Percentiles rank a stretch among this genome's conserved stretches.
Evolutionary conservation across 2,113 vertebrate species (phyloP).

Genomic region (Muntiacus reevesi): DNA sequence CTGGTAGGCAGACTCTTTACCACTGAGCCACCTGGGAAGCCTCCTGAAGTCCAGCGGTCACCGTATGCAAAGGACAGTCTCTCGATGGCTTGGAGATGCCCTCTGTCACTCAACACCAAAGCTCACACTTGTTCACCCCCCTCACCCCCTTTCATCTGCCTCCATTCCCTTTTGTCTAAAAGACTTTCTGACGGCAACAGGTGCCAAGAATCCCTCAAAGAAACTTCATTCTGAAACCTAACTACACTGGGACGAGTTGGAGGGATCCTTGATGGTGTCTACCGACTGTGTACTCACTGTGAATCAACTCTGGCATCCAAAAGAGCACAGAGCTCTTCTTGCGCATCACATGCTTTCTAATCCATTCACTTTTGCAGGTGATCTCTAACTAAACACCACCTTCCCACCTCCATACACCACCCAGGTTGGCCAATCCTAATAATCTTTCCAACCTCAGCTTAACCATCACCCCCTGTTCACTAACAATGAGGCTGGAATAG

Average conservation of each 20-base stretch:
- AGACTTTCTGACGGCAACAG: not conserved
- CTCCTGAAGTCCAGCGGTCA: not conserved
- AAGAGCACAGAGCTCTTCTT: not conserved
- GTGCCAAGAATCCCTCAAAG: not conserved
- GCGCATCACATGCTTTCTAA: not conserved
- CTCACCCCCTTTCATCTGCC: not conserved
- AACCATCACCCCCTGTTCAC: not conserved
- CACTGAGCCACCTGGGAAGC: not conserved
- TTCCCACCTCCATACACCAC: not conserved
- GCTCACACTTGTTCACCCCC: fast-evolving
- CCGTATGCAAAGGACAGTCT: not conserved
- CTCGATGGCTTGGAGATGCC: not conserved
- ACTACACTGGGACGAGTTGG: not conserved
- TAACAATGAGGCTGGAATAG: not conserved
- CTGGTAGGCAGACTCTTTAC: not conserved
- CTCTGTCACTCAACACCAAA: not conserved
- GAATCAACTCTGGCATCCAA: not conserved
- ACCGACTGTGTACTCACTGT: not conserved
- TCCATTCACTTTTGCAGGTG: not conserved
- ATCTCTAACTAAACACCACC: not conserved
- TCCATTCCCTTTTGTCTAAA: not conserved
- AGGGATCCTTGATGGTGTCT: not conserved
- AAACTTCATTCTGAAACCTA: not conserved
- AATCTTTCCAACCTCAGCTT: not conserved
- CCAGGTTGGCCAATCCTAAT: not conserved